Percentiles rank a stretch among this genome's conserved stretches.
These are phyloP conservation scores for Anoura caudifer DNA, from an alignment of 2,113 vertebrate genomes.

Conservation along the genomic window DNA sequence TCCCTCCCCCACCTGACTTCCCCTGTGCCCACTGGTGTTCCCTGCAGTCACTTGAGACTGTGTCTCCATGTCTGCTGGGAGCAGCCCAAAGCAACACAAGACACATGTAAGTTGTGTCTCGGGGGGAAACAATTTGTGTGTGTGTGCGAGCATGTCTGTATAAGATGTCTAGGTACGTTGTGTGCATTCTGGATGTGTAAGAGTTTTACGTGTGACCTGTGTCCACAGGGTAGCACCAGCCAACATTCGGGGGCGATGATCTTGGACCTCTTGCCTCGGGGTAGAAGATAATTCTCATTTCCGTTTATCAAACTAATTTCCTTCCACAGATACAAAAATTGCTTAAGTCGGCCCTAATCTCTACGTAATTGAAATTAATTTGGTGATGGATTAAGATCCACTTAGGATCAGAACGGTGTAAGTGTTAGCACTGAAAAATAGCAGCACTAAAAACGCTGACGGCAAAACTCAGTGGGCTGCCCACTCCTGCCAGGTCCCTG, in stretches of 20 bases:
- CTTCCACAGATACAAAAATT: background rate
- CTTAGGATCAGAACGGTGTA: background rate
- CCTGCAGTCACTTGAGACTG: background rate
- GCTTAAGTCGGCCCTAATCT: background rate
- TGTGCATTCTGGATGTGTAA: background rate
- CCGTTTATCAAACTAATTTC: background rate
- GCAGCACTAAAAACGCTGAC: background rate
- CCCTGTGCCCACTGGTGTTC: background rate
- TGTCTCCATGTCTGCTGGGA: background rate
- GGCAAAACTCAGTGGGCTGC: background rate
- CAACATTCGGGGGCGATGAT: background rate
- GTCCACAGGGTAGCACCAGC: background rate
- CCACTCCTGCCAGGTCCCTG: background rate
- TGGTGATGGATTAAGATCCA: background rate
- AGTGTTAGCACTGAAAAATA: background rate
- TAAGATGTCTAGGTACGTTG: background rate
- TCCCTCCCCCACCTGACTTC: background rate
- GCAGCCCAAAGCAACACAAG: background rate
- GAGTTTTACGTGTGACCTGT: background rate
- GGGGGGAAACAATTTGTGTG: background rate
- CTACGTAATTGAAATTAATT: constrained; percentile 2
- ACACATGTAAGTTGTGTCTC: background rate
- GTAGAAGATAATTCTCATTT: background rate
- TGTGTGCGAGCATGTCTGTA: background rate
- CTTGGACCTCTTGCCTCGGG: background rate